phyloP scores from a whole-genome alignment of 2,888 invertebrate species.

The Subacronicta megacephala region DNA sequence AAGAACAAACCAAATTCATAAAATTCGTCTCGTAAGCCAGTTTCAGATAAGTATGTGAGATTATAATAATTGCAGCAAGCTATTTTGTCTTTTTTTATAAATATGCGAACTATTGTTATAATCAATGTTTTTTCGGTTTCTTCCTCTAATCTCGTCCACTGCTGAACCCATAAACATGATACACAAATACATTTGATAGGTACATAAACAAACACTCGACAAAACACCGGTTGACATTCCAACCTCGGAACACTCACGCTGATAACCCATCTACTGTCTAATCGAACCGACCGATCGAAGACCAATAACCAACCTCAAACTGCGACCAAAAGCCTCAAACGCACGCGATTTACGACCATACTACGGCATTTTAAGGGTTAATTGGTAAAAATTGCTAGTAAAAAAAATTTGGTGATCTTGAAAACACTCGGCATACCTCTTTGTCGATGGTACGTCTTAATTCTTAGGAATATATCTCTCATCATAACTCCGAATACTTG shows the following conservation, averaged over 20 bases:
- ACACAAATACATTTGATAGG: constrained; percentile 55
- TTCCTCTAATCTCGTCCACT: not conserved
- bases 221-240: constrained; percentile 68
- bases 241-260: constrained; percentile 74
- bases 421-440: constrained; percentile 74
- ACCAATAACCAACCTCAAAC: constrained; percentile 50
- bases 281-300: constrained; percentile 77
- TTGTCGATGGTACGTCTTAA: constrained; percentile 82
- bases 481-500: constrained; percentile 65
- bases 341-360: constrained; percentile 52
- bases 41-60: too few relatives aligned
- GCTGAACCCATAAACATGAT: constrained; percentile 14
- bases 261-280: constrained; percentile 81
- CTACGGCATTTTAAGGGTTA: constrained; percentile 43
- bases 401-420: constrained; percentile 42
- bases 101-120: too few relatives aligned
- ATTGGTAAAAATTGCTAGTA: constrained; percentile 16
- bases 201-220: constrained; percentile 63
- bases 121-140: too few relatives aligned
- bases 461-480: constrained; percentile 77
- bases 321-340: constrained; percentile 1
- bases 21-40: too few relatives aligned
- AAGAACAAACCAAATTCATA: too few relatives aligned
- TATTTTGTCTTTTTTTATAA: too few relatives aligned
- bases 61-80: too few relatives aligned